Evolutionary conservation across 2,888 invertebrate genomes (phyloP).

Genomic region (Acanthopleura granulata): DNA sequence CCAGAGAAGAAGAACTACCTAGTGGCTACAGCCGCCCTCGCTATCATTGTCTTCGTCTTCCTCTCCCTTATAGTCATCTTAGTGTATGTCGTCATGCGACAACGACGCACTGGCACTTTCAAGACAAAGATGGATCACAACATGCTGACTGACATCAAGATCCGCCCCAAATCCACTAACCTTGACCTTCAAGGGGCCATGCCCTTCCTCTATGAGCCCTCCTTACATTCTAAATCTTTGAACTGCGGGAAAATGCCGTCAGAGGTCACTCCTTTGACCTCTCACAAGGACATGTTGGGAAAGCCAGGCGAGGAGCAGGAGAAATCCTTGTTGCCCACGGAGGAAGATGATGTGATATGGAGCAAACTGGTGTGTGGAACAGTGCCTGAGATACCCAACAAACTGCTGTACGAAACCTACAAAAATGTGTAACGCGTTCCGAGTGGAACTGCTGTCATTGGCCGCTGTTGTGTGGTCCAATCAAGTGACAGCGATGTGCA

Average conservation of each 20-base stretch:
- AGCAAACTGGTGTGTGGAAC: background rate
- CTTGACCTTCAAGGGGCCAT: constrained; percentile 36
- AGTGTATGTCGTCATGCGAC: constrained; percentile 28
- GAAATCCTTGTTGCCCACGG: background rate
- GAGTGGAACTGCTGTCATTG: too few species aligned
- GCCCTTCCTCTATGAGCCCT: constrained; percentile 28
- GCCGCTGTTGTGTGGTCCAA: too few species aligned
- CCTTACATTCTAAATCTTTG: constrained; percentile 2
- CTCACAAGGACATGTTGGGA: background rate
- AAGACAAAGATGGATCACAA: constrained; percentile 26
- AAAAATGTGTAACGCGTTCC: background rate
- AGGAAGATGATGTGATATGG: background rate
- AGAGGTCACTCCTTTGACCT: background rate
- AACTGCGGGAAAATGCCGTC: background rate
- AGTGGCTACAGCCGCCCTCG: constrained; percentile 41
- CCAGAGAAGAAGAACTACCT: constrained; percentile 38
- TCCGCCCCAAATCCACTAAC: constrained; percentile 39
- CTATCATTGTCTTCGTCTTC: constrained; percentile 37
- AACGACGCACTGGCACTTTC: constrained; percentile 30
- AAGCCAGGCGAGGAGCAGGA: background rate
- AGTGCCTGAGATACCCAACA: background rate
- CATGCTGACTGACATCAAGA: constrained; percentile 28
- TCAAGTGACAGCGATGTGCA: too few species aligned
- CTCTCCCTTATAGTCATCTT: constrained; percentile 40
- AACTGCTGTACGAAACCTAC: background rate